phyloP scores from a whole-genome alignment of 1,140 invertebrate genomes.

The Calosoma granatense region DNA sequence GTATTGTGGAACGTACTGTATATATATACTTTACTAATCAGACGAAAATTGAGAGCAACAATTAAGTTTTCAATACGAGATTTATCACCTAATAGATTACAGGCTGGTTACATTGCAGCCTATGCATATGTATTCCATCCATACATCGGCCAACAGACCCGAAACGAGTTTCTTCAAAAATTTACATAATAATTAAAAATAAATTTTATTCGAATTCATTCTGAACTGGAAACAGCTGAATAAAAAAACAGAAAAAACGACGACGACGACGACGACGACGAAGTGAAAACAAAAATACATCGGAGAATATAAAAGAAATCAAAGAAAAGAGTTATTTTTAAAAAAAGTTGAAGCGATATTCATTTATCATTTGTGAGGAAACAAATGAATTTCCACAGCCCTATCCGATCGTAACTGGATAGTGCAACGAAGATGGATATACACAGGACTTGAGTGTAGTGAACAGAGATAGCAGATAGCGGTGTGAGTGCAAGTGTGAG shows the following conservation, averaged over 20 bases:
- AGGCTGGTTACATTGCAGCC: background rate
- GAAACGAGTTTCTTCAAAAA: background rate
- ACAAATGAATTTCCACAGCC: constrained; percentile 27
- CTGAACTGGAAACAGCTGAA: background rate
- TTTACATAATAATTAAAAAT: constrained; percentile 9
- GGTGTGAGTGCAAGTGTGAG: constrained; percentile 9
- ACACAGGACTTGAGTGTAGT: constrained; percentile 14
- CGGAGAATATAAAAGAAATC: constrained; percentile 5
- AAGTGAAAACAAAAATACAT: too few species aligned
- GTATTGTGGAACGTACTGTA: background rate
- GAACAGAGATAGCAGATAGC: constrained; percentile 3
- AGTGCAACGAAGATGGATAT: constrained; percentile 15
- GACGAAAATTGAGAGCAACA: background rate
- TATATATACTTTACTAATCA: constrained; percentile 2
- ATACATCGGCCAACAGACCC: background rate
- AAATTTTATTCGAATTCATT: constrained; percentile 7
- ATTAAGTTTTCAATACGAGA: constrained; percentile 3
- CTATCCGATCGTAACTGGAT: constrained; percentile 23
- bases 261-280: too few species aligned
- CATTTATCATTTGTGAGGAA: constrained; percentile 28
- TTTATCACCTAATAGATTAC: constrained; percentile 5
- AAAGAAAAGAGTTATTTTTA: constrained; percentile 18
- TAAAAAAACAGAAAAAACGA: background rate
- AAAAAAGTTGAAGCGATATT: constrained; percentile 17
- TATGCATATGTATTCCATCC: background rate